Percentiles rank a stretch among this genome's conserved stretches.
Conservation (phyloP, 2,888 invertebrate species). For the Oligia latruncula region DNA sequence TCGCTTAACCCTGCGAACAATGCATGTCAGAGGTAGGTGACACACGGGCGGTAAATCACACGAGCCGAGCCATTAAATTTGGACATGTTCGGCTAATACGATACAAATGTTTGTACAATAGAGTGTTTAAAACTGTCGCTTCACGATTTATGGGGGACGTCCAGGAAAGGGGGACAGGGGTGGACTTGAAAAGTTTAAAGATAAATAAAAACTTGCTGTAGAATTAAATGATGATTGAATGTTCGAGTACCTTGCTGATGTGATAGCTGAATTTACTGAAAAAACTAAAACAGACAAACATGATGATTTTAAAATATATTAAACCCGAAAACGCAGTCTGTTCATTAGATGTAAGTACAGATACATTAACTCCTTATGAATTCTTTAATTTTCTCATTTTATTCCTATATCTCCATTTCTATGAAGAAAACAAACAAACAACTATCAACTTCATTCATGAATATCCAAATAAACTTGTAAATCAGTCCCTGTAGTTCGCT, state of each 20-base stretch:
- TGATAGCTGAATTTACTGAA: background rate
- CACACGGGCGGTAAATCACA: slow-evolving; percentile 72
- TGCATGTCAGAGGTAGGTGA: slow-evolving; percentile 63
- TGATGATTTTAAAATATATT: no score
- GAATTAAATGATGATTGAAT: background rate
- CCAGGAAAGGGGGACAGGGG: slow-evolving; percentile 55
- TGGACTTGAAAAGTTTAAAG: slow-evolving; percentile 31
- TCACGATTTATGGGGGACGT: slow-evolving; percentile 71
- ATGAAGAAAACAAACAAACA: no score
- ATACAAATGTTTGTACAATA: slow-evolving; percentile 78
- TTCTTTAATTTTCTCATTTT: no score
- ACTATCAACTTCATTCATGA: background rate
- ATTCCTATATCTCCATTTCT: background rate
- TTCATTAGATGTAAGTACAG: background rate
- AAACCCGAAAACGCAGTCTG: background rate
- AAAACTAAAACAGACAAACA: background rate
- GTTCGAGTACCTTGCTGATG: no score
- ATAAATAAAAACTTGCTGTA: background rate
- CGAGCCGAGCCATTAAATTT: slow-evolving; percentile 64
- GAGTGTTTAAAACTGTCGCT: slow-evolving; percentile 75
- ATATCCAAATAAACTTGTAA: slow-evolving; percentile 28
- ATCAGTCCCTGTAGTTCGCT: slow-evolving; percentile 48
- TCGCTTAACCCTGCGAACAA: slow-evolving; percentile 59
- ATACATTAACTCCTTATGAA: background rate
- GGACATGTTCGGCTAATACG: slow-evolving; percentile 71